Conservation (phyloP, 1,140 invertebrate species). For the Epicauta chinensis region DNA sequence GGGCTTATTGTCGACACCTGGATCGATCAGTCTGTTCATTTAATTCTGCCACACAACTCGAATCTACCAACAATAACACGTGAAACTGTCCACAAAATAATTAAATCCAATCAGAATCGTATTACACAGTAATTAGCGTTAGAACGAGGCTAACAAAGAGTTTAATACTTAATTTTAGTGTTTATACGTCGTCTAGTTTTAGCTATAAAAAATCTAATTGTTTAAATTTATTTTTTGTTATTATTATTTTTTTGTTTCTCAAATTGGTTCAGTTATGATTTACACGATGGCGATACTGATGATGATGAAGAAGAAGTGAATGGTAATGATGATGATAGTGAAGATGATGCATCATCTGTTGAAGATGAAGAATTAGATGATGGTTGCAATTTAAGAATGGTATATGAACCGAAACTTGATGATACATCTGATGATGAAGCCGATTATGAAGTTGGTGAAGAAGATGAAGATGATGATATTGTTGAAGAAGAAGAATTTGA, state of each 20-base stretch:
- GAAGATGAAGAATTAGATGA: conserved; percentile 54
- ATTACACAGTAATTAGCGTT: no score
- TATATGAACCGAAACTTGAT: conserved; percentile 71
- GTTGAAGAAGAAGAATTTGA: conserved; percentile 45
- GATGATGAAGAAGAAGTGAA: conserved; percentile 70
- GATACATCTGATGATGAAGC: conserved; percentile 62
- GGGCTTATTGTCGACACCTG: no score
- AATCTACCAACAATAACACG: no score
- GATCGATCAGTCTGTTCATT: no score
- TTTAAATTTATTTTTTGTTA: no score
- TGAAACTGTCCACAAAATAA: no score
- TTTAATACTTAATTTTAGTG: no score
- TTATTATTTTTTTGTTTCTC: conserved; percentile 15
- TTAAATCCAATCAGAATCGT: no score
- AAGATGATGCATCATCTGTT: conserved; percentile 44
- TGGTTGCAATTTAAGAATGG: conserved; percentile 52
- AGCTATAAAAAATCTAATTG: no score
- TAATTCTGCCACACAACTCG: no score
- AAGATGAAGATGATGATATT: conserved; percentile 56
- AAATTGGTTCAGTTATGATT: conserved; percentile 52
- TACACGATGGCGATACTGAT: conserved; percentile 60
- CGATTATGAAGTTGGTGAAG: conserved; percentile 60
- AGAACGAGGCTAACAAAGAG: no score
- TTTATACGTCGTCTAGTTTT: no score
- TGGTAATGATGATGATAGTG: conserved; percentile 66